These are phyloP conservation scores for Peromyscus leucopus DNA, from an alignment of 2,113 vertebrate genomes.

Conservation along the genomic window DNA sequence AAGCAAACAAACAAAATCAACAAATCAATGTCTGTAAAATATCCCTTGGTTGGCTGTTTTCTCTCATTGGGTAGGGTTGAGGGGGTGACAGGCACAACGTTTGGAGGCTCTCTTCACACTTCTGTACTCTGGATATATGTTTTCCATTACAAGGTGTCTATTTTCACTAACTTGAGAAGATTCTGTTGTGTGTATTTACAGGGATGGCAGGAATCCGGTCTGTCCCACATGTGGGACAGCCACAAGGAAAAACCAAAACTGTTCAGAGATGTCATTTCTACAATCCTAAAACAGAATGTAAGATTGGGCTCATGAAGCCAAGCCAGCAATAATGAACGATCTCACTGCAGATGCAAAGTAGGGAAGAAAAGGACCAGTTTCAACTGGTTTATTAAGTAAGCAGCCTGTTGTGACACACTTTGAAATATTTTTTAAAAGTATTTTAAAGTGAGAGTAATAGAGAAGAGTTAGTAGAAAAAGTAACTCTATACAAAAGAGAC, in stretches of 20 bases:
- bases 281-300: neutral
- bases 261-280: neutral
- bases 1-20: neutral
- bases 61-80: neutral
- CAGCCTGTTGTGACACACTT: constrained; percentile 20
- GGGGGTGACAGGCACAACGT: neutral
- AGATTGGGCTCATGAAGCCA: neutral
- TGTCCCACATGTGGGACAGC: neutral
- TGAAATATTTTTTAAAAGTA: constrained; percentile 39
- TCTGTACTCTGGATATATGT: neutral
- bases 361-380: constrained; percentile 30
- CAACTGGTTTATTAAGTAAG: constrained; percentile 24
- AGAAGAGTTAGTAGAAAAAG: neutral
- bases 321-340: neutral
- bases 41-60: constrained; percentile 14
- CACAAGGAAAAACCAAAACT: constrained; percentile 43
- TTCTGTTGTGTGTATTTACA: neutral
- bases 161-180: constrained; percentile 39
- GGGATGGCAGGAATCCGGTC: neutral
- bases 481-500: constrained; percentile 31
- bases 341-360: neutral
- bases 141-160: constrained; percentile 20
- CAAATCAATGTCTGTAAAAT: constrained; percentile 11
- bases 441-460: constrained; percentile 26
- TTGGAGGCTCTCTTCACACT: neutral